A percentile compares a stretch with the other conserved stretches of the same genome.
phyloP scores from a whole-genome alignment of 23 tunicate genomes.

The Pegea sp. region DNA sequence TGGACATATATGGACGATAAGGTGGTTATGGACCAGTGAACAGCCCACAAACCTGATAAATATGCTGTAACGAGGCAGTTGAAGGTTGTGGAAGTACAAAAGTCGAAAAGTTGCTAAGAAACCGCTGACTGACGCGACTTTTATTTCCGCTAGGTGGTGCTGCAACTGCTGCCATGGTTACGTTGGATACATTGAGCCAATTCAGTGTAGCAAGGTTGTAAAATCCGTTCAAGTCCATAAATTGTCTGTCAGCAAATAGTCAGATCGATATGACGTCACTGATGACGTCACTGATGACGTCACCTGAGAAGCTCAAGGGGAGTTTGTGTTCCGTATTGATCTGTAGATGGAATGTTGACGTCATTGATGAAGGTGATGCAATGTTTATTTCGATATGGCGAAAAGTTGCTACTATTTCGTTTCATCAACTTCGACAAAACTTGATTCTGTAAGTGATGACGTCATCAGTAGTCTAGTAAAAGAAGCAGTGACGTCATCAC shows the following conservation, averaged over 20 bases:
- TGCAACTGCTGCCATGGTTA: conserved; percentile 76
- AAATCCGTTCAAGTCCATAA: conserved; percentile 71
- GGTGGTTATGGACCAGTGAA: not conserved
- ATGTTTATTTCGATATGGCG: conserved; percentile 61
- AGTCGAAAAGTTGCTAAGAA: conserved; percentile 61
- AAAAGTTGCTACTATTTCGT: conserved; percentile 36
- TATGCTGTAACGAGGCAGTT: conserved; percentile 82
- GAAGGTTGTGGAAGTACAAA: conserved; percentile 87
- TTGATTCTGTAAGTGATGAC: conserved; percentile 24
- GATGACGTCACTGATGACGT: not conserved
- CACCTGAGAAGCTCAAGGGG: conserved; percentile 84
- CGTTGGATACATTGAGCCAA: conserved; percentile 63
- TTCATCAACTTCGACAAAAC: conserved; percentile 56
- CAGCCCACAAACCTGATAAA: conserved; percentile 33
- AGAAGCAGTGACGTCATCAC: conserved; percentile 4
- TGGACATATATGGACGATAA: conserved; percentile 2
- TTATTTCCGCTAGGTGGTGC: conserved; percentile 91
- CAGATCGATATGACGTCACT: not conserved
- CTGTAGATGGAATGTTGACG: conserved; percentile 75
- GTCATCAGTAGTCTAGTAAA: not conserved
- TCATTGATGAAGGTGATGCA: conserved; percentile 73
- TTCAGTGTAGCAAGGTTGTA: conserved; percentile 47
- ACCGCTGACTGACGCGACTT: conserved; percentile 46
- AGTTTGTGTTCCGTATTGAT: conserved; percentile 89
- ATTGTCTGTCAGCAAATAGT: conserved; percentile 31